Conservation (phyloP, 2,113 vertebrate species). For the Eretmochelys imbricata region DNA sequence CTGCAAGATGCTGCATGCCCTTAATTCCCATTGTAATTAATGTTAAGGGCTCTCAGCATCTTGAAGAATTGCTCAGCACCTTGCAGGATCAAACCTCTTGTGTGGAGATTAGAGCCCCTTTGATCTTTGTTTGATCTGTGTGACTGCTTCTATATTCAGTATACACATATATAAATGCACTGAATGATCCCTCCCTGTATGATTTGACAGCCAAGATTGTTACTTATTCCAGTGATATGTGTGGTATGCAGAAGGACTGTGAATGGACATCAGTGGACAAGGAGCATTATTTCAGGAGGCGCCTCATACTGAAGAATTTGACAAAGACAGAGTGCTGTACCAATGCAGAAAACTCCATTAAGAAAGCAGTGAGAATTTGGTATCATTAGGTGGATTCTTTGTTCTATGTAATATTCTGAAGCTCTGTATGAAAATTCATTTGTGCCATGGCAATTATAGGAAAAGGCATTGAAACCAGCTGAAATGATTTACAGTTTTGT, state of each 20-base stretch:
- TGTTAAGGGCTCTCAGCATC: accelerated
- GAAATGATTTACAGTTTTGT: slow-evolving; percentile 63
- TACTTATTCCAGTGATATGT: not conserved
- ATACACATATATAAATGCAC: accelerated
- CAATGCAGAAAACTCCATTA: slow-evolving; percentile 26
- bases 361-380: not conserved
- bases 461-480: slow-evolving; percentile 44
- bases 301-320: not conserved
- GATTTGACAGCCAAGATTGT: not conserved
- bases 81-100: accelerated
- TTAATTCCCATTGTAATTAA: not conserved
- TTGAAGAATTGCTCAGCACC: accelerated
- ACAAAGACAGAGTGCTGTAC: not conserved
- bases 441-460: slow-evolving; percentile 48
- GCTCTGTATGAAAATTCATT: slow-evolving; percentile 40
- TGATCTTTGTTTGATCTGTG: not conserved
- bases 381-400: not conserved
- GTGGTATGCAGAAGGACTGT: accelerated
- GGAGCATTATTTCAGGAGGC: not conserved
- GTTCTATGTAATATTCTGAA: not conserved
- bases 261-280: not conserved
- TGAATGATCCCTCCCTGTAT: not conserved
- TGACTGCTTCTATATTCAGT: not conserved
- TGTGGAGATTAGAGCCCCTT: accelerated
- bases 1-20: not conserved